Evolutionary conservation across 2,797 vertebrate genomes (phyloP), one percentile per base, ranked within the genome.

Genomic region (Oreortyx pictus): DNA sequence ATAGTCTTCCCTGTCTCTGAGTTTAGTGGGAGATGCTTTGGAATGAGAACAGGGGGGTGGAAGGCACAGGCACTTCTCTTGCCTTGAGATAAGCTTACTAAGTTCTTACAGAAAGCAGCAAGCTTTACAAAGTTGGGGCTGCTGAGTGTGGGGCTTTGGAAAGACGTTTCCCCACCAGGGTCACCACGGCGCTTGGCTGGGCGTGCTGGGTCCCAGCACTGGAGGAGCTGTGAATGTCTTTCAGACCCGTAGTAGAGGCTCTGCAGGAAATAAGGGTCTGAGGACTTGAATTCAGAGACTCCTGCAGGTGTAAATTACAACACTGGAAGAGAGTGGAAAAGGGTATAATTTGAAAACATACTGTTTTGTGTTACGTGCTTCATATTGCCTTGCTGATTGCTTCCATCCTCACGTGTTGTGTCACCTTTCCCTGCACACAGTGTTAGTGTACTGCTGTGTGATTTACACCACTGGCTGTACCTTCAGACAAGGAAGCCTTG

Each of bases 291-390:
- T 77, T 91, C 87, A 82, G 80, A 84, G 77, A 49, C 74, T 49
- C 74, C 85, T 64, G 72, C 73, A 80, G 93, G 67, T 91, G 41
- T 93, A 93, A 93, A 92, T 92, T 91, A 50, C 56, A 92, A 47
- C 64, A 57, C 18, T n/a, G 73, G 66, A 84, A 76, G 65, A 49
- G 25, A 82, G 61, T 16, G 35, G 86, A 81, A 52, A 94, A 84
- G 35, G 25, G 60, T 86, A 24, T 94, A 49, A 92, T 93, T 96
- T 93, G 64, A 66, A 76, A 92, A 67, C 64, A 37, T 19, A 1
- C 29, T 84, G 56, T 70, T 95, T 86, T 79, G 52, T 56, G 39
- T 85, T 80, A 49, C 0, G 11, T 61, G 23, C 37, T 93, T 79
- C 64, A 37, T 64, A 14, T 61, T 67, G 50, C 52, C 47, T 56